phyloP scores from a whole-genome alignment of 2,113 vertebrate species.

The Galbula dea region DNA sequence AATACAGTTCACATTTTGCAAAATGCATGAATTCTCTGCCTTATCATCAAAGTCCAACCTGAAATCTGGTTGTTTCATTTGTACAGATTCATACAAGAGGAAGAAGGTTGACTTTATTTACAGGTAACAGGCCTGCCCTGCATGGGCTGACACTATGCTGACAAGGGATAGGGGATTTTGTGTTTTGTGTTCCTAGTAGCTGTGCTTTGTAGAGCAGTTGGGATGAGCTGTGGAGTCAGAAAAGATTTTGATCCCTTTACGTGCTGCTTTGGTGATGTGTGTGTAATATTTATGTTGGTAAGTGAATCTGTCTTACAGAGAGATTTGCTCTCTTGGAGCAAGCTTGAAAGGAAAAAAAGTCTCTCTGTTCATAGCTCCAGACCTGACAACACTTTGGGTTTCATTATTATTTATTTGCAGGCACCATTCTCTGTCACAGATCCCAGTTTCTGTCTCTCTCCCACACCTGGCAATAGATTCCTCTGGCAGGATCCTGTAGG shows the following conservation, averaged over 20 bases:
- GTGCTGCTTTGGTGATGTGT: not conserved
- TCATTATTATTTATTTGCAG: not conserved
- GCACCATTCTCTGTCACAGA: not conserved
- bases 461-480: not conserved
- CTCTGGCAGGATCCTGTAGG: not conserved
- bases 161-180: not conserved
- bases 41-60: not conserved
- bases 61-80: not conserved
- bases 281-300: not conserved
- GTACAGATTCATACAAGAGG: not conserved
- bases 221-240: not conserved
- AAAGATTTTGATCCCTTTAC: not conserved
- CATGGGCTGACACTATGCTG: not conserved
- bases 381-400: not conserved
- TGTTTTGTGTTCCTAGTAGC: not conserved
- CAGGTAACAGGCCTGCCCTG: not conserved
- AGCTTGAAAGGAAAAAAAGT: not conserved
- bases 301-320: conserved; percentile 7
- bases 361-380: not conserved
- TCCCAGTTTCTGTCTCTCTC: not conserved
- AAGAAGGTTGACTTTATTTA: not conserved
- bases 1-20: not conserved
- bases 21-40: not conserved
- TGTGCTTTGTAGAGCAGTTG: not conserved
- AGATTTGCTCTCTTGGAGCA: too few relatives aligned